Conservation (phyloP, 2,113 vertebrate species). For the Corvus cornix region DNA sequence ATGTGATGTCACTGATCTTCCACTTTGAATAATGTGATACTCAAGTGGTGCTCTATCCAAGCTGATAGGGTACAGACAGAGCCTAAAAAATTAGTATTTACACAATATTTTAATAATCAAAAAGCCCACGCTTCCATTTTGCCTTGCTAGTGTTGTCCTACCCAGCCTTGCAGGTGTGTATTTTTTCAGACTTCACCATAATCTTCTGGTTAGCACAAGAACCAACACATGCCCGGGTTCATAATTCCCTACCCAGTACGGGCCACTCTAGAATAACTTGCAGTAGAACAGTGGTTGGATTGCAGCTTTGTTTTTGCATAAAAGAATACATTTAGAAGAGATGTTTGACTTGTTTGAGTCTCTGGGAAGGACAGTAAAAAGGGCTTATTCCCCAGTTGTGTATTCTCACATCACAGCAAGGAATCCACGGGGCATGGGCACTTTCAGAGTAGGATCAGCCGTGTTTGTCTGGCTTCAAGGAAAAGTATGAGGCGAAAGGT, state of each 20-base stretch:
- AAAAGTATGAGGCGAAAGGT: not conserved
- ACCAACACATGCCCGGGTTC: not conserved
- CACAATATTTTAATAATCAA: not conserved
- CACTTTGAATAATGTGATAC: not conserved
- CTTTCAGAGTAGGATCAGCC: not conserved
- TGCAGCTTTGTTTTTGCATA: not conserved
- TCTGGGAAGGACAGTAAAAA: not conserved
- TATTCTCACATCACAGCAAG: not conserved
- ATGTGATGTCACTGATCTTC: not conserved
- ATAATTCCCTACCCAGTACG: not conserved
- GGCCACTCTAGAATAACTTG: not conserved
- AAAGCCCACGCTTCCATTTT: not conserved
- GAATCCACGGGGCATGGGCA: accelerated
- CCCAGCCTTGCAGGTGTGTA: not conserved
- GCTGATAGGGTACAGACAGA: not conserved
- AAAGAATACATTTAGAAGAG: not conserved
- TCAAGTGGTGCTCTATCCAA: not conserved
- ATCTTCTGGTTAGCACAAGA: not conserved
- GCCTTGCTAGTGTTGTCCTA: not conserved
- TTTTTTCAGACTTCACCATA: not conserved
- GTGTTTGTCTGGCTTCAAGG: not conserved
- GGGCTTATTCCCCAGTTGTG: not conserved
- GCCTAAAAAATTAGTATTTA: not conserved
- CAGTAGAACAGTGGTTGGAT: not conserved
- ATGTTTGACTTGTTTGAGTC: not conserved